A percentile compares a stretch with the other conserved stretches of the same genome.
Evolutionary conservation across 1,140 invertebrate species (phyloP).

Genomic region (Dendrolimus kikuchii): DNA sequence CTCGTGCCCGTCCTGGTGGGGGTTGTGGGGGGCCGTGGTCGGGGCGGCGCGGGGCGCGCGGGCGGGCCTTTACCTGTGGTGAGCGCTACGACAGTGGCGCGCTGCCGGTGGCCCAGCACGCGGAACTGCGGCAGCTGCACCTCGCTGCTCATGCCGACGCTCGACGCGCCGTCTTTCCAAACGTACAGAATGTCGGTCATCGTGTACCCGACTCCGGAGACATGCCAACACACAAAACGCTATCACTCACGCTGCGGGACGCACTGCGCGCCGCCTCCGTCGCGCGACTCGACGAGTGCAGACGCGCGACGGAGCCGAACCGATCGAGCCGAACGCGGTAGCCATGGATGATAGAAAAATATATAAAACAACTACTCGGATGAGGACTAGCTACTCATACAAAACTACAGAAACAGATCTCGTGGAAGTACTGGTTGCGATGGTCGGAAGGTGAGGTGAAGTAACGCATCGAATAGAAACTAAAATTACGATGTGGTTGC

Average conservation of each 20-base stretch:
- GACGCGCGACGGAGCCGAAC: conserved; percentile 45
- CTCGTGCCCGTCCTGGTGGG: conserved; percentile 77
- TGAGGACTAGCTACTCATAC: not conserved
- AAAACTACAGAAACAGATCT: too few species aligned
- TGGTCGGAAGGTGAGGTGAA: too few species aligned
- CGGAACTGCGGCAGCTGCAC: conserved; percentile 96
- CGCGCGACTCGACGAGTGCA: not conserved
- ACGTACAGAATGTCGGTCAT: conserved; percentile 98
- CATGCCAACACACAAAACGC: conserved; percentile 74
- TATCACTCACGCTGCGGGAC: conserved; percentile 70
- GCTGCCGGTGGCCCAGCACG: conserved; percentile 93
- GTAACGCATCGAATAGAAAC: too few species aligned
- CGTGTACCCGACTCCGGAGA: conserved; percentile 92
- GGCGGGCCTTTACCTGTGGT: conserved; percentile 86
- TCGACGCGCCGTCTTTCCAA: conserved; percentile 91
- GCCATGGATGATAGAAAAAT: conserved; percentile 62
- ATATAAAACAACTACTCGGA: conserved; percentile 11
- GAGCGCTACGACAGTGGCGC: conserved; percentile 91
- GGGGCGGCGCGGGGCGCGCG: conserved; percentile 19
- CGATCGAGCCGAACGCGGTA: conserved; percentile 41
- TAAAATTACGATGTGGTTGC: too few species aligned
- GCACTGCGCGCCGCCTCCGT: conserved; percentile 29
- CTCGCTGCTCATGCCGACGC: conserved; percentile 92
- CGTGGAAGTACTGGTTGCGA: too few species aligned
- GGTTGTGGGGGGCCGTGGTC: conserved; percentile 45